Evolutionary conservation across 2,113 vertebrate species (phyloP), one percentile per base, ranked within the genome.

Genomic region (Origma solitaria): DNA sequence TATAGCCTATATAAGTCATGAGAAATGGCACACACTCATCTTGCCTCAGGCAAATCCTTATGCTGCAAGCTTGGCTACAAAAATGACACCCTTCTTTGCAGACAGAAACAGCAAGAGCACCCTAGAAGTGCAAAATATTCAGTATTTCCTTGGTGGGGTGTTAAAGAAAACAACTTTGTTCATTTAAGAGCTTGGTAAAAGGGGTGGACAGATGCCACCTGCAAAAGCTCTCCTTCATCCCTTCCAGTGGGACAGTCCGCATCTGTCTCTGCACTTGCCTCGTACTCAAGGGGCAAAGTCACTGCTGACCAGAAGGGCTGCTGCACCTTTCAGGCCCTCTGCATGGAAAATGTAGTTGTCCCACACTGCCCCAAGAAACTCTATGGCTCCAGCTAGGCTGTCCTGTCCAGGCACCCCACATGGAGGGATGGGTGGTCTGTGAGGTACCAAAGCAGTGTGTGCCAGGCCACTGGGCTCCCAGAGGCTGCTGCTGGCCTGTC

Each of bases 31-130:
- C 40, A 27, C 0, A 0, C n/a, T 77, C 0, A 2, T 90, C 71
- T 95, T 83, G 82, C 86, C 92, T 92, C 76, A 82, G 82, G 94
- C 85, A 93, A 93, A 94, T 71, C 58, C 35, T 10, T 92, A 50
- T 69, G 68, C 27, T 82, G 53, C 58, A 83, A 57, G 56, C n/a
- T 70, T 66, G 50, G 62, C 62, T 77, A 70, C 49, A 68, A 77
- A 91, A 86, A 79, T n/a, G 8, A 92, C 77, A 76, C 68, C 38
- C 70, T 68, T 93, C 70, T 31, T 17, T 54, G 30, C n/a, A 80
- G 37, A 76, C 0, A 92, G 50, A 88, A 92, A 76, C 58, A 90
- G 71, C 54, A 86, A 72, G 71, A 92, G 76, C 58, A 92, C 50
- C 40, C 54, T 64, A 70, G 37, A 86, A 15, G 6, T 44, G 82